Conservation (phyloP, 2,888 invertebrate genomes). For the Girardia tigrina region DNA sequence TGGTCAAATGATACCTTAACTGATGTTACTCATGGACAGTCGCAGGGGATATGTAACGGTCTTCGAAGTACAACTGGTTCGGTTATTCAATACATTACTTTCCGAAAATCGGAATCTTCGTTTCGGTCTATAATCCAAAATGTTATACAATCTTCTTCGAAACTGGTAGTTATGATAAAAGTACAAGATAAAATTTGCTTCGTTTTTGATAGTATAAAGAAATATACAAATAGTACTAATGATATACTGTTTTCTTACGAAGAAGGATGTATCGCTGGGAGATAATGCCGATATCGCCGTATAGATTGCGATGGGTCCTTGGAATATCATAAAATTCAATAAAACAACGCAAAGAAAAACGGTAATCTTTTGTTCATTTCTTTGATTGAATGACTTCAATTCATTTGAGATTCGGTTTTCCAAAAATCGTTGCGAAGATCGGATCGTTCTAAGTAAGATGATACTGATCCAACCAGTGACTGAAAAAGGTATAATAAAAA, state of each 20-base stretch:
- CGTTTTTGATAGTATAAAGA: neutral
- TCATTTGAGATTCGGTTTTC: neutral
- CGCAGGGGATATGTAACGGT: neutral
- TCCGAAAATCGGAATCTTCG: neutral
- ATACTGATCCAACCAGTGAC: neutral
- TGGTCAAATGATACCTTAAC: no score
- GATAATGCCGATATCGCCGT: neutral
- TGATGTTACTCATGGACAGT: neutral
- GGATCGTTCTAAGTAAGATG: neutral
- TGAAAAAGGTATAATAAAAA: conserved; percentile 26
- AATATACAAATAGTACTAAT: neutral
- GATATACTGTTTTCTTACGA: neutral
- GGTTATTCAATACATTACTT: neutral
- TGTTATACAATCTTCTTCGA: neutral
- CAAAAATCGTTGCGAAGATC: neutral
- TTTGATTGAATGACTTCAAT: neutral
- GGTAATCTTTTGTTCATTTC: neutral
- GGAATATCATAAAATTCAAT: neutral
- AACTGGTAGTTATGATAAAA: conserved; percentile 1
- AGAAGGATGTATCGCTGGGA: neutral
- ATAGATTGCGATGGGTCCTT: neutral
- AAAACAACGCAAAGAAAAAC: neutral
- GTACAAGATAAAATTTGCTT: neutral
- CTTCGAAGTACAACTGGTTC: neutral
- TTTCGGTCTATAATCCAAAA: neutral